Percentiles rank a stretch among this genome's conserved stretches.
phyloP scores from a whole-genome alignment of 2,888 invertebrate genomes.

The Catocala fraxini region DNA sequence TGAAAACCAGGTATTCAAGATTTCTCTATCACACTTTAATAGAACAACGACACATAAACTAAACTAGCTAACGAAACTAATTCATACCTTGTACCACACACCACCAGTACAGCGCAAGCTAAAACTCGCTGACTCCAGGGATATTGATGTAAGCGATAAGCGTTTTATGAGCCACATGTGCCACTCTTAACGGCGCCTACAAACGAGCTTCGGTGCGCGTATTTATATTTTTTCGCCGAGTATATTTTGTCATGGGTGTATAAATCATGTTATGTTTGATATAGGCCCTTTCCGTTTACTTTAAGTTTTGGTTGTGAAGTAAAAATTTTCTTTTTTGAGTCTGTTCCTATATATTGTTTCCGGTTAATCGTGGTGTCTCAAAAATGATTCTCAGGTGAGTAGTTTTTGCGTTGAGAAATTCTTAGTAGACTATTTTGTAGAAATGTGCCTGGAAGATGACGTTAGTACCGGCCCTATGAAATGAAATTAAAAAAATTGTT shows the following conservation, averaged over 20 bases:
- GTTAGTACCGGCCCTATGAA: no score
- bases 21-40: no score
- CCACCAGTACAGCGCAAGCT: slow-evolving; percentile 24
- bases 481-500: no score
- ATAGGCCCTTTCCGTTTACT: background rate
- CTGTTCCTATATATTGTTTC: no score
- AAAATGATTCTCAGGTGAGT: no score
- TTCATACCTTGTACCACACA: slow-evolving; percentile 12
- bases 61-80: background rate
- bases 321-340: no score
- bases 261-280: slow-evolving; percentile 1
- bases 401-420: no score
- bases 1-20: no score
- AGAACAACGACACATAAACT: background rate
- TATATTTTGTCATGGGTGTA: slow-evolving; percentile 2
- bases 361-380: no score
- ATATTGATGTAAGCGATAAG: slow-evolving; percentile 65
- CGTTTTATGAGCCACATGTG: slow-evolving; percentile 59
- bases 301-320: background rate
- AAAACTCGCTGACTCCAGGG: slow-evolving; percentile 51
- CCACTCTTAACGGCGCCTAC: slow-evolving; percentile 46
- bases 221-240: slow-evolving; percentile 22
- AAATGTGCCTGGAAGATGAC: no score
- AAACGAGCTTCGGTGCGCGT: slow-evolving; percentile 44
- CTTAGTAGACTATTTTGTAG: no score